A percentile compares a stretch with the other conserved stretches of the same genome.
These are phyloP conservation scores for Drosophila bocqueti DNA, from an alignment of 1,140 invertebrate genomes.

Conservation along the genomic window DNA sequence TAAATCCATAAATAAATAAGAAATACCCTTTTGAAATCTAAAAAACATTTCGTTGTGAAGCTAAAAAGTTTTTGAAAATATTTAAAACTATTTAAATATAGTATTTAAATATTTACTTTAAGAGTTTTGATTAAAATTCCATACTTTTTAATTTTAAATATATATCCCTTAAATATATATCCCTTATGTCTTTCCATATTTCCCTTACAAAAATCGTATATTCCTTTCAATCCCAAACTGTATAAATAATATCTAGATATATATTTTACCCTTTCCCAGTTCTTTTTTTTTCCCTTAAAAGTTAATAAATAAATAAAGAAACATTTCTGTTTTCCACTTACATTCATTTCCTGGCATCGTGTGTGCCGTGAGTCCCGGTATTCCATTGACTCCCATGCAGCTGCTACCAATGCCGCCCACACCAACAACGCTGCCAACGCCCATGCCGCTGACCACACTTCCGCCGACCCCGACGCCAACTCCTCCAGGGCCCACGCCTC, in stretches of 20 bases:
- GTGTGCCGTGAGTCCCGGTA: conserved; percentile 79
- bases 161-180: background rate
- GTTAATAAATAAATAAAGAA: conserved; percentile 10
- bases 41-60: fast-evolving
- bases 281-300: background rate
- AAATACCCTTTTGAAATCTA: background rate
- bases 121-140: too few relatives aligned
- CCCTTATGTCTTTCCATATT: too few relatives aligned
- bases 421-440: conserved; percentile 72
- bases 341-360: conserved; percentile 90
- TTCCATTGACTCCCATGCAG: conserved; percentile 84
- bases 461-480: conserved; percentile 83
- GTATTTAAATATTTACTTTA: background rate
- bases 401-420: conserved; percentile 47
- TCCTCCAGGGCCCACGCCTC: conserved; percentile 70
- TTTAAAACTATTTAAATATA: background rate
- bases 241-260: background rate
- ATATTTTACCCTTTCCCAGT: background rate
- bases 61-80: too few relatives aligned
- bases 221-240: background rate
- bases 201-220: background rate
- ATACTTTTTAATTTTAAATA: background rate
- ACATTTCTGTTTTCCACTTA: conserved; percentile 86
- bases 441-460: conserved; percentile 77
- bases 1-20: background rate